A percentile compares a stretch with the other conserved stretches of the same genome.
Conservation (phyloP, 2,797 vertebrate genomes). For the Ataeniobius toweri region DNA sequence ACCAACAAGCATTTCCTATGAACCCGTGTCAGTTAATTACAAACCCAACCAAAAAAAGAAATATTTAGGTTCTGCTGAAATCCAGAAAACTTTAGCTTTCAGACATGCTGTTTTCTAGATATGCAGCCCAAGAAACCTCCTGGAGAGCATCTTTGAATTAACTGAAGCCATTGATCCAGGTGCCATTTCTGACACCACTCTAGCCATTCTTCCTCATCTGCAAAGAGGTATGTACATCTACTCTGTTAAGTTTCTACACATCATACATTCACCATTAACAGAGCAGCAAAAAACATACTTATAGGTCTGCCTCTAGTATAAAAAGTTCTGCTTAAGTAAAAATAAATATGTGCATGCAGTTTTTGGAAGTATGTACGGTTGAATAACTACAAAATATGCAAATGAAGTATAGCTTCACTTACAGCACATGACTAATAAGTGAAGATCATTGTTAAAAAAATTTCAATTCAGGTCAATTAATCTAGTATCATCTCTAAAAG, state of each 20-base stretch:
- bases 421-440: conserved; percentile 25
- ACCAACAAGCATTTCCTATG: not conserved
- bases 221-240: conserved; percentile 83
- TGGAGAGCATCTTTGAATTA: conserved; percentile 84
- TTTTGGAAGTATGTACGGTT: not conserved
- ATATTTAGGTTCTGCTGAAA: not conserved
- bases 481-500: too few relatives aligned
- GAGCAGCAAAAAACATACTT: not conserved
- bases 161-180: conserved; percentile 84
- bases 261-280: not conserved
- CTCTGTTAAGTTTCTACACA: not conserved
- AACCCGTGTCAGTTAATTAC: not conserved
- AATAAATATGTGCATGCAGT: too few relatives aligned
- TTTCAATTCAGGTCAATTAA: not conserved
- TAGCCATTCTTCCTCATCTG: conserved; percentile 84
- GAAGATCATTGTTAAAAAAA: not conserved
- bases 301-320: not conserved
- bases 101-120: conserved; percentile 53
- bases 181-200: conserved; percentile 82
- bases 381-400: not conserved
- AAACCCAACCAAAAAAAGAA: not conserved
- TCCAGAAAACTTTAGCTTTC: not conserved
- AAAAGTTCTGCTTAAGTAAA: not conserved
- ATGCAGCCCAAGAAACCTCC: conserved; percentile 71
- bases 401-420: conserved; percentile 52